phyloP scores from a whole-genome alignment of 2,888 invertebrate genomes.

The Rhyacophila evoluta region DNA sequence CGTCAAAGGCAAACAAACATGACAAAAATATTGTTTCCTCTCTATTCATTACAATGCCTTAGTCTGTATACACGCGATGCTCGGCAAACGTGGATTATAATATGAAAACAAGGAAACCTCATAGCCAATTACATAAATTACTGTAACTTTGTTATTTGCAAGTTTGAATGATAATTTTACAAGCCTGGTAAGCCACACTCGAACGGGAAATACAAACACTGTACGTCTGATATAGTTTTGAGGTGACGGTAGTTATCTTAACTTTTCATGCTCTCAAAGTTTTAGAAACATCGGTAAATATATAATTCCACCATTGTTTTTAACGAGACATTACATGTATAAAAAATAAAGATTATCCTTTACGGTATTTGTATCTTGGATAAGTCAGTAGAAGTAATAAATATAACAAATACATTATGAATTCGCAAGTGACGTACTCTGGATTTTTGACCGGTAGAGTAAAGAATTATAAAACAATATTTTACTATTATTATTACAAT shows the following conservation, averaged over 20 bases:
- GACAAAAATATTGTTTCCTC: background rate
- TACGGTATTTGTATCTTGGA: too few species aligned
- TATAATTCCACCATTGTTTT: background rate
- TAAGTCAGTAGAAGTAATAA: too few species aligned
- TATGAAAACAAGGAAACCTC: background rate
- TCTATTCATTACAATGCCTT: background rate
- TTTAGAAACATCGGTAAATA: background rate
- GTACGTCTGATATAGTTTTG: background rate
- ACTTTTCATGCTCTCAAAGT: background rate
- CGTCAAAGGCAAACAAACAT: background rate
- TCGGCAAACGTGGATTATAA: background rate
- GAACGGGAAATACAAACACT: background rate
- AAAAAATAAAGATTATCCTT: too few species aligned
- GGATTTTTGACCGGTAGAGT: too few species aligned
- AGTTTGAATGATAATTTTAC: slow-evolving; percentile 15
- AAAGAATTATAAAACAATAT: too few species aligned
- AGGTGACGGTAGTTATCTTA: background rate
- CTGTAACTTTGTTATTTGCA: background rate
- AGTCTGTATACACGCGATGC: background rate
- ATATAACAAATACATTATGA: too few species aligned
- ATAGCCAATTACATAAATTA: background rate
- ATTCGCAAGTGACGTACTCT: too few species aligned
- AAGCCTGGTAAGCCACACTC: background rate
- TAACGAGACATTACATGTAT: background rate
- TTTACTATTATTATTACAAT: too few species aligned